These are phyloP conservation scores for Biston stratarius DNA, from an alignment of 2,888 invertebrate species.

Conservation along the genomic window DNA sequence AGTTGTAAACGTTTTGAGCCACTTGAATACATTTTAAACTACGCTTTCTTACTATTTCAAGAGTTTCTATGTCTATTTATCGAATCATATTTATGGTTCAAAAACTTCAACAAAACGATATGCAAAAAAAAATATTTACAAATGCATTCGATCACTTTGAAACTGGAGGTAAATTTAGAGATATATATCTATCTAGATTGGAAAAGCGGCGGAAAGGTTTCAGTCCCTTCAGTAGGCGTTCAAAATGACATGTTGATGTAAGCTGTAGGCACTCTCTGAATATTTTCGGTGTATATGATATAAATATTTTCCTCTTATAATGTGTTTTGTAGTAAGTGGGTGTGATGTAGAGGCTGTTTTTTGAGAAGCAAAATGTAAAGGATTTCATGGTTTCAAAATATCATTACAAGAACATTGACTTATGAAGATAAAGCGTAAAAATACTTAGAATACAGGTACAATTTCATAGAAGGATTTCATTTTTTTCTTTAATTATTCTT, in stretches of 20 bases:
- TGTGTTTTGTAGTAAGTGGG: conserved; percentile 16
- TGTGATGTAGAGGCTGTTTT: conserved; percentile 19
- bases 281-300: conserved; percentile 10
- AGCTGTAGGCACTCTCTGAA: conserved; percentile 11
- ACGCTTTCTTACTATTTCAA: too few species aligned
- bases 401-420: background rate
- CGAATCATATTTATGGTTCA: too few species aligned
- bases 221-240: conserved; percentile 13
- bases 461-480: too few species aligned
- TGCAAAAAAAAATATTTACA: too few species aligned
- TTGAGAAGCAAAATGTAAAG: conserved; percentile 4
- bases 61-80: too few species aligned
- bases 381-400: background rate
- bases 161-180: too few species aligned
- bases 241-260: conserved; percentile 19
- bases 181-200: background rate
- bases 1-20: too few species aligned
- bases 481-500: too few species aligned
- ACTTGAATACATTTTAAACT: too few species aligned
- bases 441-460: too few species aligned
- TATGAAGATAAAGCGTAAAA: background rate
- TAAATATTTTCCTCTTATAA: conserved; percentile 28
- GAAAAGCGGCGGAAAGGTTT: background rate
- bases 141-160: too few species aligned
- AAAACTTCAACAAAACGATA: too few species aligned